Evolutionary conservation across 2,888 invertebrate genomes (phyloP).

Genomic region (Caenorhabditis virilis): DNA sequence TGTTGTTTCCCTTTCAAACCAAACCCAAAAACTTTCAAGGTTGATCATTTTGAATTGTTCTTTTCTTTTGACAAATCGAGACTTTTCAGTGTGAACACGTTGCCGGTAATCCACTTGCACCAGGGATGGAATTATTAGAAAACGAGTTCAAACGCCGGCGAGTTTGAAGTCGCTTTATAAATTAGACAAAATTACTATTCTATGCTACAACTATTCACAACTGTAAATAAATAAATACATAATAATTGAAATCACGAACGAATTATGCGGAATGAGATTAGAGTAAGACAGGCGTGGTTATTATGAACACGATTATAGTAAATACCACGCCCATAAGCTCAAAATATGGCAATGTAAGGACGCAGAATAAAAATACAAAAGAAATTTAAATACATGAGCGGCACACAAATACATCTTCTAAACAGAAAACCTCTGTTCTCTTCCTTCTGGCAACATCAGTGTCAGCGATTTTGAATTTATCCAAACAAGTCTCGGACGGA

Average conservation of each 20-base stretch:
- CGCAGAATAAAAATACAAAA: too few relatives aligned
- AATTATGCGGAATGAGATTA: too few relatives aligned
- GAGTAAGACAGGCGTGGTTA: too few relatives aligned
- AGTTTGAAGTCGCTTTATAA: not conserved
- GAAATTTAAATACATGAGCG: too few relatives aligned
- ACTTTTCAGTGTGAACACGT: constrained; percentile 57
- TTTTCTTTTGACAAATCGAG: too few relatives aligned
- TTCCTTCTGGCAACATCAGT: constrained; percentile 91
- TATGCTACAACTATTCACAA: too few relatives aligned
- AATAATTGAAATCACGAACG: too few relatives aligned
- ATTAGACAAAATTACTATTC: too few relatives aligned
- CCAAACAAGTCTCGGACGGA: constrained; percentile 86
- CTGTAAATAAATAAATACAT: not conserved
- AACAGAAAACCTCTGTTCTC: constrained; percentile 75
- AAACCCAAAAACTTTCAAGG: constrained; percentile 64
- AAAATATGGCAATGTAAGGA: too few relatives aligned
- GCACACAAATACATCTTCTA: constrained; percentile 7
- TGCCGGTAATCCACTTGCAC: constrained; percentile 54
- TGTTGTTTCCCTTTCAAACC: constrained; percentile 67
- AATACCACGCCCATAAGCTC: too few relatives aligned
- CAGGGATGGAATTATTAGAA: constrained; percentile 50
- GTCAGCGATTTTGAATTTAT: constrained; percentile 90
- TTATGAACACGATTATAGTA: too few relatives aligned
- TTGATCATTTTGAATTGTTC: too few relatives aligned
- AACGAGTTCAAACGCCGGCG: constrained; percentile 11